A percentile compares a stretch with the other conserved stretches of the same genome.
Evolutionary conservation across 2,888 invertebrate genomes (phyloP).

Genomic region (Mesorhabditis sp.): DNA sequence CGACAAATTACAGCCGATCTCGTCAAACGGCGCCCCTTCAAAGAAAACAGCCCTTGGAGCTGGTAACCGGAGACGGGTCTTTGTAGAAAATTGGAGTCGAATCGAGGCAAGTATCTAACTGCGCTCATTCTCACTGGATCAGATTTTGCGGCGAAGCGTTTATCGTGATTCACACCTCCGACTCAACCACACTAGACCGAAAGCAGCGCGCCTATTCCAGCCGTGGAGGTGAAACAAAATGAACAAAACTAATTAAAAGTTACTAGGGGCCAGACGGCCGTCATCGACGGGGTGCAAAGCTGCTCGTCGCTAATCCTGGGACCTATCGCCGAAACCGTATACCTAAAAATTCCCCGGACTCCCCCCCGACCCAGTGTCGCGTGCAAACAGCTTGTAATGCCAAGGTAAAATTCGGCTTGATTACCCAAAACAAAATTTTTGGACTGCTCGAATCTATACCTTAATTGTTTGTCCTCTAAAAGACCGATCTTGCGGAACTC

Average conservation of each 20-base stretch:
- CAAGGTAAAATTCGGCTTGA: not conserved
- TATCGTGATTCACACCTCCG: slow-evolving; percentile 1
- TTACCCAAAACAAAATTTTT: not conserved
- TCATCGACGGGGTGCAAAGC: not conserved
- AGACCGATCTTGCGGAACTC: not conserved
- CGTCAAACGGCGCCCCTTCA: not conserved
- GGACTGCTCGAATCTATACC: not conserved
- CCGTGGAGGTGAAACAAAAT: slow-evolving; percentile 5
- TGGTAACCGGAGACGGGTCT: not conserved
- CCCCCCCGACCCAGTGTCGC: too few relatives aligned
- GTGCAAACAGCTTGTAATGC: not conserved
- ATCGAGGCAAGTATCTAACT: not conserved
- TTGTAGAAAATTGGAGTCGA: slow-evolving; percentile 1
- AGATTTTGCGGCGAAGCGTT: not conserved
- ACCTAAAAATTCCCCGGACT: too few relatives aligned
- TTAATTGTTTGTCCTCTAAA: not conserved
- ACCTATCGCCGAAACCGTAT: not conserved
- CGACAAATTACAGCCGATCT: not conserved
- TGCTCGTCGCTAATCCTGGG: slow-evolving; percentile 5
- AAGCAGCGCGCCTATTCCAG: not conserved
- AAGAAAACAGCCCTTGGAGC: slow-evolving; percentile 2
- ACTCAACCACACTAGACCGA: not conserved
- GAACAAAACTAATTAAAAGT: not conserved
- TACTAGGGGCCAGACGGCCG: not conserved
- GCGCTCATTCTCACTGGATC: not conserved